Evolutionary conservation across 2,113 vertebrate species (phyloP), one percentile per base, ranked within the genome.

Genomic region (Haemorhous mexicanus): DNA sequence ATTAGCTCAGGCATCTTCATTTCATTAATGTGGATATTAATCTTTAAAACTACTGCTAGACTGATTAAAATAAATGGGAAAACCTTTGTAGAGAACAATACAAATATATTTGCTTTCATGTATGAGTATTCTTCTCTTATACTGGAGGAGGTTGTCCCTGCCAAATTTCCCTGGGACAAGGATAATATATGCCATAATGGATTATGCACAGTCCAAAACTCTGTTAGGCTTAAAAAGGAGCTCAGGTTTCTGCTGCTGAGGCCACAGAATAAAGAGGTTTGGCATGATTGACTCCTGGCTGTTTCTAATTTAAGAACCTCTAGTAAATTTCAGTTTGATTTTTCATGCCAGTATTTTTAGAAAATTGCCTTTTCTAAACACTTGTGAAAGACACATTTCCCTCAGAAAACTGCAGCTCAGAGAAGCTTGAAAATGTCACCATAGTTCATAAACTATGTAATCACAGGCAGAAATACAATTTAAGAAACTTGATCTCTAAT

Each of bases 101-200:
- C 4, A 74, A 70, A 81, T 43, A 13, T 9, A 72, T 74, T 49
- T 8, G 8, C 59, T 87, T 79, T 79, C 63, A 41, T 7, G 26
- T 41, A 78, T 43, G 16, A 41, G 4, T 47, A 59, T 89, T 96
- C 76, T 90, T 76, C 44, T 89, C 72, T 67, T 95, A 52, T 75
- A 46, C 74, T 98, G 97, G 98, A 96, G 95, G 94, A 97, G n/a
- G 67, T 61, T 98, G 79, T 94, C 50, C 55, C 94, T 98, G 41
- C 72, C 96, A 92, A 96, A 92, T 69, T 89, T 98, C 89, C 97
- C 97, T 77, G 90, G 84, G 68, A 87, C 94, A 67, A 96, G 49
- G 47, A 94, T 97, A 50, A 96, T 96, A 43, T 94, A 96, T 81
- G 97, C 95, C 85, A 97, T 97, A 90, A 74, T 87, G 64, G 86